A percentile compares a stretch with the other conserved stretches of the same genome.
Conservation (phyloP, 2,888 invertebrate genomes). For the Clepsis dumicolana region DNA sequence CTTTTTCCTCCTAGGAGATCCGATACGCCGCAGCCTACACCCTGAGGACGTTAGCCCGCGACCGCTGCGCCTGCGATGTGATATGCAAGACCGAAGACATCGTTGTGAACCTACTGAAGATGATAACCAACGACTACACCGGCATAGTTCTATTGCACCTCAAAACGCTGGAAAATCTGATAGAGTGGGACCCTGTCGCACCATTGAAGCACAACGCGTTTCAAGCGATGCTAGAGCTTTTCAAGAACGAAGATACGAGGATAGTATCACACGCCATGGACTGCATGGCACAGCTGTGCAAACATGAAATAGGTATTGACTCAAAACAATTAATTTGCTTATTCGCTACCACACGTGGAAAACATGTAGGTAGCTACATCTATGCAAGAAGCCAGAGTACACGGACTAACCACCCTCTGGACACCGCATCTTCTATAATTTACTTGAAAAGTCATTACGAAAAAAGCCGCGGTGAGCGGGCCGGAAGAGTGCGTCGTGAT, state of each 20-base stretch:
- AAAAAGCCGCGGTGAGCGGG: too few species aligned
- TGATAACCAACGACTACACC: slow-evolving; percentile 69
- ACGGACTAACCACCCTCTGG: too few species aligned
- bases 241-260: slow-evolving; percentile 58
- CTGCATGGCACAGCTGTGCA: slow-evolving; percentile 73
- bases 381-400: too few species aligned
- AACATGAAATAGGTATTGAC: slow-evolving; percentile 69
- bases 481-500: too few species aligned
- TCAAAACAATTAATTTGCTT: too few species aligned
- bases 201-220: slow-evolving; percentile 73
- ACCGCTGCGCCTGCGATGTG: slow-evolving; percentile 63
- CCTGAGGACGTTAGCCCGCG: slow-evolving; percentile 63
- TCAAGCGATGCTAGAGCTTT: slow-evolving; percentile 65
- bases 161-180: slow-evolving; percentile 65
- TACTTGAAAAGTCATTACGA: too few species aligned
- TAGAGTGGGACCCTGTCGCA: slow-evolving; percentile 68
- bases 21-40: slow-evolving; percentile 69
- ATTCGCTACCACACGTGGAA: too few species aligned
- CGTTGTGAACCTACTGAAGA: slow-evolving; percentile 69
- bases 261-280: slow-evolving; percentile 70
- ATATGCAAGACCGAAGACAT: slow-evolving; percentile 62
- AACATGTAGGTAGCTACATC: too few species aligned
- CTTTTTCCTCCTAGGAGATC: background rate
- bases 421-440: too few species aligned
- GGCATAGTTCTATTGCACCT: slow-evolving; percentile 71